These are phyloP conservation scores for Clarias batrachus DNA, from an alignment of 2,113 vertebrate species.

Conservation along the genomic window DNA sequence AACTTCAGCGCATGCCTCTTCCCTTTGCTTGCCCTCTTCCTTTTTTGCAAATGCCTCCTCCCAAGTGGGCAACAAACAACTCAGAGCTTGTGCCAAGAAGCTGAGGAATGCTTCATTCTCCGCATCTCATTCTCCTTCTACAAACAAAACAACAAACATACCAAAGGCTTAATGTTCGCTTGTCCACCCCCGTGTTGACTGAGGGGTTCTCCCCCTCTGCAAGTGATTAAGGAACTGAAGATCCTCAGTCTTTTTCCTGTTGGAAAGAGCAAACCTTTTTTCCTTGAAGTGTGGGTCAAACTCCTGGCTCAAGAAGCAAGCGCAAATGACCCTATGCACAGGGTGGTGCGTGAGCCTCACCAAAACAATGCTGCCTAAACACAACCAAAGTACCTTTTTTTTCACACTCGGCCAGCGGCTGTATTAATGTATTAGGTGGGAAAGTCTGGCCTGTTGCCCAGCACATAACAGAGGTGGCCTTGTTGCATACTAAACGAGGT, in stretches of 20 bases:
- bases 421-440: constrained; percentile 57
- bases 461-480: constrained; percentile 84
- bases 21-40: constrained; percentile 13
- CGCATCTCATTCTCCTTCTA: constrained; percentile 29
- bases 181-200: constrained; percentile 32
- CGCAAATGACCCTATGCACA: constrained; percentile 46
- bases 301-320: constrained; percentile 37
- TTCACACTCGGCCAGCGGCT: constrained; percentile 48
- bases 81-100: constrained; percentile 32
- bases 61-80: constrained; percentile 28
- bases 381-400: constrained; percentile 48
- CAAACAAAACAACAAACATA: constrained; percentile 42
- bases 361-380: constrained; percentile 51
- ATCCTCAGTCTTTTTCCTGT: constrained; percentile 24
- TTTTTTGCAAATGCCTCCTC: constrained; percentile 24
- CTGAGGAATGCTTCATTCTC: constrained; percentile 42
- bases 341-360: constrained; percentile 34
- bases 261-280: constrained; percentile 33
- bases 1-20: neutral
- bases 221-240: constrained; percentile 22
- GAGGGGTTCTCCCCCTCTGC: constrained; percentile 24
- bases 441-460: constrained; percentile 76
- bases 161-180: constrained; percentile 22
- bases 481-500: constrained; percentile 86
- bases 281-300: constrained; percentile 42